Evolutionary conservation across 2,797 vertebrate genomes (phyloP), one percentile per base, ranked within the genome.

Genomic region (Chelonia mydas): DNA sequence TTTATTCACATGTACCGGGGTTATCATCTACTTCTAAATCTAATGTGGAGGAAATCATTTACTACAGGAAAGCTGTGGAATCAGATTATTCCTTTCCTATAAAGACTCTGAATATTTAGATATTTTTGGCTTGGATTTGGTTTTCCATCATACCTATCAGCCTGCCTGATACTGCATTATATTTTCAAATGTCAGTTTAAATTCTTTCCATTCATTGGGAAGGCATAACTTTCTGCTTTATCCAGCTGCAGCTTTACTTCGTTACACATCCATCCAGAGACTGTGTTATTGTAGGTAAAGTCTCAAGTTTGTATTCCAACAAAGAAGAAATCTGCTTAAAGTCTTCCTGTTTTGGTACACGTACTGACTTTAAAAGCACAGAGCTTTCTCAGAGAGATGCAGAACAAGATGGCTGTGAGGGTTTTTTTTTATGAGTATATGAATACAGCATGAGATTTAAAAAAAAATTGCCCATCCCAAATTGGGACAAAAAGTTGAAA

Each of bases 161-260:
- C n/a, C 84, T 95, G 49, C 91, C 89, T 91, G 93, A 83, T 81
- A 47, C 19, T 90, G 41, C 19, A 72, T 33, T 90, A n/a, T 95
- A 92, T 86, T 92, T 94, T 89, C 7, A 93, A 96, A 97, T 97
- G 94, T 76, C 89, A 81, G 90, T 88, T 94, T 94, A 93, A 97
- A 96, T 97, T 94, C 77, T 93, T 97, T 97, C 92, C 91, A 50
- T 93, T 93, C 91, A 84, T 81, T 50, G 93, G 91, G 78, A 96
- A 95, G 76, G 28, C 79, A 83, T 93, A 89, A 76, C 23, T 85
- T 90, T 87, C 74, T 57, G 68, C 25, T 93, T 95, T 61, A 59
- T 90, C 80, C 94, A 93, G 74, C 81, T 96, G 86, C 84, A 96
- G 50, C 47, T 96, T 89, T 51, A 80, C 57, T 96, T 96, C 80